Percentiles rank a stretch among this genome's conserved stretches.
Conservation (phyloP, 2,797 vertebrate genomes). For the Melanotaenia parkinsoni region DNA sequence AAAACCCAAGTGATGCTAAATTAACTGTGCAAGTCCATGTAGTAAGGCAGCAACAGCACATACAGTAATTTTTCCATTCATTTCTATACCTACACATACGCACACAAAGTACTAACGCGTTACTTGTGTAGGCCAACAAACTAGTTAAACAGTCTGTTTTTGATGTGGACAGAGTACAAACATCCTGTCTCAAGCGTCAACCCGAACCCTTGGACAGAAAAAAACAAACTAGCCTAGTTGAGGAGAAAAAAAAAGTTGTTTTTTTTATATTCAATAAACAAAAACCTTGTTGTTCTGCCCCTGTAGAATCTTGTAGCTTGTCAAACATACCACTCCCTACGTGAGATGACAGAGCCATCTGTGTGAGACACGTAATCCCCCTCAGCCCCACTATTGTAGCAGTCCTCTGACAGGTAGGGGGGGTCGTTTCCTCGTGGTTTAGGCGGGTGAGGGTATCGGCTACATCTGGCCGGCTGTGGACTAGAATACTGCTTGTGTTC, state of each 20-base stretch:
- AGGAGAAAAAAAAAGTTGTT: constrained; percentile 29
- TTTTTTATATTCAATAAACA: constrained; percentile 28
- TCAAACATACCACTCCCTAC: constrained; percentile 98
- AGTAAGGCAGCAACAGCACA: constrained; percentile 61
- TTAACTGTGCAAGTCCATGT: constrained; percentile 49
- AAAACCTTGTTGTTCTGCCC: constrained; percentile 40
- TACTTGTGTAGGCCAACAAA: constrained; percentile 23
- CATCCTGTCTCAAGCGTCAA: constrained; percentile 51
- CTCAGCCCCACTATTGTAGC: constrained; percentile 90
- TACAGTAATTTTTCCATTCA: constrained; percentile 29
- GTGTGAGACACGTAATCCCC: constrained; percentile 96
- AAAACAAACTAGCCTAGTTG: constrained; percentile 38
- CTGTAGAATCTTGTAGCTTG: constrained; percentile 38
- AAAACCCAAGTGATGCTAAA: constrained; percentile 42
- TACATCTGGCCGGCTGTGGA: constrained; percentile 67
- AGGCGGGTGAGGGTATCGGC: constrained; percentile 69
- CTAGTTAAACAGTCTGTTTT: constrained; percentile 45
- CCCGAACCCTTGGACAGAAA: constrained; percentile 47
- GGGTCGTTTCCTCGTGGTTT: constrained; percentile 81
- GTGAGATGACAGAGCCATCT: constrained; percentile 98
- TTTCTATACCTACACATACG: constrained; percentile 36
- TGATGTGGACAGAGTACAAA: constrained; percentile 34
- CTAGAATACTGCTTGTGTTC: constrained; percentile 76
- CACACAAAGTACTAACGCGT: constrained; percentile 36
- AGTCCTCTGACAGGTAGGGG: constrained; percentile 89